Evolutionary conservation across 2,113 vertebrate genomes (phyloP), one percentile per base, ranked within the genome.

Genomic region (Elachura formosa): DNA sequence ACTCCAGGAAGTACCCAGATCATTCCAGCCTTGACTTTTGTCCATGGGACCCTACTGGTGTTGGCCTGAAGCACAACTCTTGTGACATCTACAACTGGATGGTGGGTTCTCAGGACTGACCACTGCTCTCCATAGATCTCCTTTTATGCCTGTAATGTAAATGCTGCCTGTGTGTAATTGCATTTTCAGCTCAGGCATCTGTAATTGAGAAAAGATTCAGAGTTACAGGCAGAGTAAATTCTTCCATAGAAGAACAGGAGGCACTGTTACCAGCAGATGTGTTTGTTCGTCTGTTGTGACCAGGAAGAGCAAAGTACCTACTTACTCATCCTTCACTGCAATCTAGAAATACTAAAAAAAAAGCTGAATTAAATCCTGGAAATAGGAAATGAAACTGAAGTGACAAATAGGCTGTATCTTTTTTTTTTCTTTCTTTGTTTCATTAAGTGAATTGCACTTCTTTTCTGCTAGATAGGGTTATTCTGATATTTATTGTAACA

Each of bases 341-440:
- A 33, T 82, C 38, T 45, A 66, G 67, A 80, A 84, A 66, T 62
- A 34, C 79, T 73, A 23, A 72, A 72, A 89, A 72, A 89, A n/a
- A 71, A 78, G 46, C n/a, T 59, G 33, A 91, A 59, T 84, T 90
- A 80, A 94, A 46, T 88, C 43, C 63, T 95, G 68, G 36, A 83
- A 88, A 69, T 36, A 80, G 87, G 87, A 93, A 90, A 54, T 84
- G 55, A 91, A 89, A 87, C 62, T 63, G 20, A 77, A 64, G 43
- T 77, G 63, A 68, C 46, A 59, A 63, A 91, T 62, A 74, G 45
- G 25, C 40, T 62, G 12, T 63, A 38, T 68, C 4, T 19, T 86
- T 58, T 41, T 56, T 74, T 48, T 46, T 86, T 58, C 48, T 86
- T 51, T 43, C 26, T 79, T 54, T 45, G 71, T 43, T n/a, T 17